These are phyloP conservation scores for Rhadina sibilatrix DNA, from an alignment of 2,113 vertebrate genomes.

Conservation along the genomic window DNA sequence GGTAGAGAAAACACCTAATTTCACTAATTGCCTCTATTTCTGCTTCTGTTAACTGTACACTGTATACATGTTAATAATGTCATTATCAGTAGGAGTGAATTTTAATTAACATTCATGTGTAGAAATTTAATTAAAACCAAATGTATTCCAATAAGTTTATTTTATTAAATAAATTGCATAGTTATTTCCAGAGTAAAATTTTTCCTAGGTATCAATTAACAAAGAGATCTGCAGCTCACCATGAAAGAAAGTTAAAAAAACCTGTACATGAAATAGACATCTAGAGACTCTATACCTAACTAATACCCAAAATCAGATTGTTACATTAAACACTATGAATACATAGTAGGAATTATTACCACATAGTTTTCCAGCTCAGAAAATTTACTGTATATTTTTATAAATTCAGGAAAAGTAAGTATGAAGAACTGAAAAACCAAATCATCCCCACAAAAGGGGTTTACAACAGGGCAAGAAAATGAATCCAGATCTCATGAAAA, in stretches of 20 bases:
- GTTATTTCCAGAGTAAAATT: constrained; percentile 6
- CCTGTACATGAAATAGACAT: neutral
- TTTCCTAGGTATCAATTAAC: neutral
- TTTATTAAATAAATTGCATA: constrained; percentile 11
- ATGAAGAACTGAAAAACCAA: neutral
- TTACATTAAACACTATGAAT: neutral
- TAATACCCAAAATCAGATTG: neutral
- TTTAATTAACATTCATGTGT: constrained; percentile 64
- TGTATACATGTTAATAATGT: constrained; percentile 67
- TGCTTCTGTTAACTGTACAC: constrained; percentile 52
- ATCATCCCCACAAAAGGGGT: neutral
- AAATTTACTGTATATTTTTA: neutral
- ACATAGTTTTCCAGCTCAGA: neutral
- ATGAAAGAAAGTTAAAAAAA: neutral
- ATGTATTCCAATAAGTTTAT: constrained; percentile 31
- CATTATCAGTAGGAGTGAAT: constrained; percentile 53
- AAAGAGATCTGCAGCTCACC: neutral
- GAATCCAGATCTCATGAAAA: neutral
- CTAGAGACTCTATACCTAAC: neutral
- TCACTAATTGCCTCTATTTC: constrained; percentile 65
- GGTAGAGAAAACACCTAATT: constrained; percentile 53
- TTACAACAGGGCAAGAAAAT: neutral
- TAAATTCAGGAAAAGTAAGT: neutral
- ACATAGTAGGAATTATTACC: neutral
- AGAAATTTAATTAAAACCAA: constrained; percentile 45